Base-by-base conservation (phyloP, 2,888 invertebrate genomes). In the Diaphora mendica region DNA sequence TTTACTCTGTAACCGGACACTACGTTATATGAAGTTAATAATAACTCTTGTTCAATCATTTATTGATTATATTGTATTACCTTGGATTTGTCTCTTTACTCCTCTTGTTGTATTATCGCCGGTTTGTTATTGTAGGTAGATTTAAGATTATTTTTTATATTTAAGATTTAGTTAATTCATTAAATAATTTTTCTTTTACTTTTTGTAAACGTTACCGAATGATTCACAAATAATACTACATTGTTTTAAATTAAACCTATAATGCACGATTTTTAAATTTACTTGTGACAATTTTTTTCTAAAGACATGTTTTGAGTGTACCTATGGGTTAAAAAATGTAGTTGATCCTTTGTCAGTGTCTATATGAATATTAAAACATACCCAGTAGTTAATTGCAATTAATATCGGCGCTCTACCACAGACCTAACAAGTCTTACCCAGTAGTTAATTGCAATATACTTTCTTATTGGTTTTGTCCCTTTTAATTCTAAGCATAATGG, bases 11-110 rank as follows among this genome's bases (percentile, higher is more conserved):
- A 91, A 93, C 90, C 89, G 91, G 93, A 92, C 91, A 93, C 94
- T 93, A 90, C 94, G 93, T 91, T 91, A 88, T 91, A 88, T 85
- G 86, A 89, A 90, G 90, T 91, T 92, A 92, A 90, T 91, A 92
- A 90, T 92, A 92, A 91, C 92, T 88, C 88, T 85, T 88, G 89
- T 90, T 89, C 80, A 79, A 85, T 87, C 82, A 76, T 77, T 80
- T 82, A 82, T 75, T 85, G 78, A 73, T 70, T 73, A 70, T 73
- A 68, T 66, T 44, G 48, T 33, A 35, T 26, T 62, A 48, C 30
- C 30, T 26, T 11, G 20, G 39, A 26, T 8, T 64, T 20, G 15
- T 39, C 26, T 71, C 39, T 23, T 70, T 20, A 55, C 39, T 33
- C 66, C 26, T 39, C 2, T 30, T 64, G 15, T 11, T 30, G 33